Conservation (phyloP, 2,888 invertebrate species). For the Dolomedes plantarius region DNA sequence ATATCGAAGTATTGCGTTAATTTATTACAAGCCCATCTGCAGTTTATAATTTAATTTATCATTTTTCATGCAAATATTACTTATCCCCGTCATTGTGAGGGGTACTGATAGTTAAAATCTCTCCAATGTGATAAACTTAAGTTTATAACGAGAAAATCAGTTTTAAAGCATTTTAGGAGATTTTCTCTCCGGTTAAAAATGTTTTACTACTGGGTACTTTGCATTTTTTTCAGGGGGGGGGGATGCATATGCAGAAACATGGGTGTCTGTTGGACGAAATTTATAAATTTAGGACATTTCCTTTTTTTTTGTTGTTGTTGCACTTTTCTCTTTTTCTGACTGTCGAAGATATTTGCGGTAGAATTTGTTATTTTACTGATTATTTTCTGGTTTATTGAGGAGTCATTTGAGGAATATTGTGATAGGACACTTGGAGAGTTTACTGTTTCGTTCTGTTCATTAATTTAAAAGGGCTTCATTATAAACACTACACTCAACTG, state of each 20-base stretch:
- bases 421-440: no score
- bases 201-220: background rate
- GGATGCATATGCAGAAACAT: background rate
- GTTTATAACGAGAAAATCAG: no score
- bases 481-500: background rate
- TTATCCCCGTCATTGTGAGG: no score
- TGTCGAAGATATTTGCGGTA: conserved; percentile 65
- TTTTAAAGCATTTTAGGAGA: background rate
- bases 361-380: conserved; percentile 35
- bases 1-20: no score
- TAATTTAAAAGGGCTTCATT: background rate
- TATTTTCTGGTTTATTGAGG: conserved; percentile 27
- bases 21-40: no score
- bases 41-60: no score
- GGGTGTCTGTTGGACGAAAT: conserved; percentile 16
- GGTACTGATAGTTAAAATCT: no score
- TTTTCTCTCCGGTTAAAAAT: background rate
- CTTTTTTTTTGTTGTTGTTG: conserved; percentile 62
- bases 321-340: conserved; percentile 30
- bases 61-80: no score
- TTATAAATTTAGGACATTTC: conserved; percentile 44
- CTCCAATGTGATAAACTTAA: no score
- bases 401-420: no score
- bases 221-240: background rate
- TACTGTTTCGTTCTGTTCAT: background rate